Percentiles rank a stretch among this genome's conserved stretches.
These are phyloP conservation scores for Chlorops oryzae DNA, from an alignment of 1,140 invertebrate species.

Conservation along the genomic window DNA sequence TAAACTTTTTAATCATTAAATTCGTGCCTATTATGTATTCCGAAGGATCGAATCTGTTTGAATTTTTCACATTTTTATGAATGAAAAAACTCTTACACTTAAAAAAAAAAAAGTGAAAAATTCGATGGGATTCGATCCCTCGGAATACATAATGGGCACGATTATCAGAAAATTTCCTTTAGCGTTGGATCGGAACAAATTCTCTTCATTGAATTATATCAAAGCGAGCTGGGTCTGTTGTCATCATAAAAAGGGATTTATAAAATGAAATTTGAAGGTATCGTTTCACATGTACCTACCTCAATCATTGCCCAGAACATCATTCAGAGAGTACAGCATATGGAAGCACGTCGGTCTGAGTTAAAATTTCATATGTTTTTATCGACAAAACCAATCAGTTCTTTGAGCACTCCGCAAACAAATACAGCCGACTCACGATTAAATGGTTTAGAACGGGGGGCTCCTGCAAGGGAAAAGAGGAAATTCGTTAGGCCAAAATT, in stretches of 20 bases:
- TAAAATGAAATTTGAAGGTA: background rate
- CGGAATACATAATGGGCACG: background rate
- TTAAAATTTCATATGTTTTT: background rate
- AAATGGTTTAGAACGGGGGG: too few species aligned
- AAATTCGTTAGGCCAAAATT: too few species aligned
- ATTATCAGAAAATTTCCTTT: slow-evolving; percentile 16
- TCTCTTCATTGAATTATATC: slow-evolving; percentile 32
- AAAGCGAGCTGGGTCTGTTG: slow-evolving; percentile 40
- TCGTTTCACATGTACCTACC: too few species aligned
- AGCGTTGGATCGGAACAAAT: slow-evolving; percentile 35
- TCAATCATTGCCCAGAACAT: background rate
- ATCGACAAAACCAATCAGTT: background rate
- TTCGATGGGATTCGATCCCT: background rate
- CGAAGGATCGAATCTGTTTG: background rate
- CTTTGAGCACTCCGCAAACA: too few species aligned
- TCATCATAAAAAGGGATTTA: slow-evolving; percentile 20
- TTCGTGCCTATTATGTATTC: background rate
- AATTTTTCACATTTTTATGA: background rate
- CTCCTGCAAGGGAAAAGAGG: too few species aligned
- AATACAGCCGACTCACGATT: too few species aligned
- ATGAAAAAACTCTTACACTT: background rate
- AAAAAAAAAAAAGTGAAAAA: background rate
- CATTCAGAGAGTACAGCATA: background rate
- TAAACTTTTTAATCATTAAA: background rate
- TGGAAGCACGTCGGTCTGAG: background rate